These are phyloP conservation scores for Coregonus sp. DNA, from an alignment of 2,797 vertebrate species.

Conservation along the genomic window DNA sequence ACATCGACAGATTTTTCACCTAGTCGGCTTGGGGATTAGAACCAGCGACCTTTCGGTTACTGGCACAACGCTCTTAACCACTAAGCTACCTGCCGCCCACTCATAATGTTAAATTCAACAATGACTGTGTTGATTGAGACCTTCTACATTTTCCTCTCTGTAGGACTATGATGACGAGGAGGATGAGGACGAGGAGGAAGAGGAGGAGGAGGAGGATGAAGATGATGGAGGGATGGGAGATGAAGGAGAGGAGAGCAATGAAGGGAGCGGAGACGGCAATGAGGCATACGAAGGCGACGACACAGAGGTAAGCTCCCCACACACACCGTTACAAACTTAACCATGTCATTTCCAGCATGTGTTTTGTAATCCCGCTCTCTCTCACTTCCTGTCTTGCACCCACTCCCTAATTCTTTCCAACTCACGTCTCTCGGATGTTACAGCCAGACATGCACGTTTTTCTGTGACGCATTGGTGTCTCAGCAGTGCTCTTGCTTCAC, in stretches of 20 bases:
- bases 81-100: too few species aligned
- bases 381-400: constrained; percentile 27
- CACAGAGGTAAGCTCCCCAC: constrained; percentile 79
- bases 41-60: too few species aligned
- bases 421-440: background rate
- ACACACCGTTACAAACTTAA: constrained; percentile 3
- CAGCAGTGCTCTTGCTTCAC: constrained; percentile 9
- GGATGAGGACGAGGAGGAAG: constrained; percentile 85
- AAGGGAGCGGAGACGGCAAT: constrained; percentile 89
- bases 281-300: constrained; percentile 92
- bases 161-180: constrained; percentile 83
- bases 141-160: background rate
- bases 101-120: background rate
- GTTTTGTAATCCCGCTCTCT: constrained; percentile 35
- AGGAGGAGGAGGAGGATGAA: constrained; percentile 88
- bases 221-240: constrained; percentile 92
- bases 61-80: too few species aligned
- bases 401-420: constrained; percentile 17
- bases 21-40: too few species aligned
- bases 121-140: background rate
- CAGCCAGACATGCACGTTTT: background rate
- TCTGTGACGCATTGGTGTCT: constrained; percentile 59
- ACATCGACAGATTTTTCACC: too few species aligned
- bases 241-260: constrained; percentile 93
- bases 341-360: background rate